phyloP scores from a whole-genome alignment of 2,797 vertebrate genomes.

The Syngnathus rostellatus region DNA sequence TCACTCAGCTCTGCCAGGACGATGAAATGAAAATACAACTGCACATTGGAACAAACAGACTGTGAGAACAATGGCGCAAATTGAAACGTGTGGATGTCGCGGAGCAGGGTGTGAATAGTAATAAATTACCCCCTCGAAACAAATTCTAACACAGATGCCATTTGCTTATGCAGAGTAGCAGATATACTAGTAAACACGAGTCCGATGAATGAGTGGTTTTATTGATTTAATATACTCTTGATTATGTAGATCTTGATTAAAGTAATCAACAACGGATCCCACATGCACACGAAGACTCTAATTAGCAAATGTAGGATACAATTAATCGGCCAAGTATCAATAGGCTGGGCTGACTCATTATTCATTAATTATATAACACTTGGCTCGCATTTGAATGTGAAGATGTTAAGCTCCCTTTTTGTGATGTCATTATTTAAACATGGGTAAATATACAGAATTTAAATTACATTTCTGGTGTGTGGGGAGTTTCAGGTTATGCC shows the following conservation, averaged over 20 bases:
- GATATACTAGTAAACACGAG: not conserved
- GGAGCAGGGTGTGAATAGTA: conserved; percentile 54
- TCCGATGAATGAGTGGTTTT: not conserved
- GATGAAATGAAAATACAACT: conserved; percentile 67
- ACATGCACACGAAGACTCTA: not conserved
- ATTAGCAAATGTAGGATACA: too few species aligned
- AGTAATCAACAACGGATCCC: not conserved
- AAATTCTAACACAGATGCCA: conserved; percentile 25
- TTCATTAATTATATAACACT: not conserved
- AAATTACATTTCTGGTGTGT: not conserved
- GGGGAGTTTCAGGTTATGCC: not conserved
- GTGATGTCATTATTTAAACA: not conserved
- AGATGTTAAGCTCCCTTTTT: not conserved
- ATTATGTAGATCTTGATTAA: not conserved
- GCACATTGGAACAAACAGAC: conserved; percentile 63
- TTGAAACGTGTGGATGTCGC: conserved; percentile 54
- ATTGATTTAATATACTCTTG: not conserved
- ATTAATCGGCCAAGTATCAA: not conserved
- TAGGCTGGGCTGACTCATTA: not conserved
- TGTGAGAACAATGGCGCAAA: conserved; percentile 64
- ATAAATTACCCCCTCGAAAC: conserved; percentile 58
- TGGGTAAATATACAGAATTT: not conserved
- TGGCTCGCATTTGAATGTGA: not conserved
- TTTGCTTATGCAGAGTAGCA: not conserved
- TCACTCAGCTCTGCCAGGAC: conserved; percentile 54